Conservation (phyloP, 1,140 invertebrate genomes). For the Brachionus rubens region DNA sequence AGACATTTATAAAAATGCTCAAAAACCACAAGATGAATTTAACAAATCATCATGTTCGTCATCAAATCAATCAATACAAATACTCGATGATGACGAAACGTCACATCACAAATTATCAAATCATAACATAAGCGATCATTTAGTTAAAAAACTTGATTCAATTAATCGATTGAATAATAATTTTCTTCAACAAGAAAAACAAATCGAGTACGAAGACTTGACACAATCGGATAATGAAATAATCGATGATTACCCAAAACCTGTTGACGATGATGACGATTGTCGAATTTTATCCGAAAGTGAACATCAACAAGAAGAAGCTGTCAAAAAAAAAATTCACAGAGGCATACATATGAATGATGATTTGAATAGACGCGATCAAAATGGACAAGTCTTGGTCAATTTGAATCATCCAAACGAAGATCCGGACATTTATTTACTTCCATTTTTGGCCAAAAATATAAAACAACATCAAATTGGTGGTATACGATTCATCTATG, state of each 20-base stretch:
- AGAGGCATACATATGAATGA: slow-evolving; percentile 60
- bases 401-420: slow-evolving; percentile 90
- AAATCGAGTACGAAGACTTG: slow-evolving; percentile 9
- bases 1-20: slow-evolving; percentile 11
- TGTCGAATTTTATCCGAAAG: slow-evolving; percentile 25
- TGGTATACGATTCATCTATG: slow-evolving; percentile 89
- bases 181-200: slow-evolving; percentile 25
- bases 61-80: slow-evolving; percentile 6
- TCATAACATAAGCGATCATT: not conserved
- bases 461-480: slow-evolving; percentile 97
- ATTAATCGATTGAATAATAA: not conserved
- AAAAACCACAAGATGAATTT: not conserved
- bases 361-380: slow-evolving; percentile 83
- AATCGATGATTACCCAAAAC: not conserved
- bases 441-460: slow-evolving; percentile 81
- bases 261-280: slow-evolving; percentile 16
- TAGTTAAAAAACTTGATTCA: slow-evolving; percentile 13
- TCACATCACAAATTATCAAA: not conserved
- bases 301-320: slow-evolving; percentile 39
- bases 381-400: slow-evolving; percentile 83
- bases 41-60: not conserved
- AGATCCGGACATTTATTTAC: slow-evolving; percentile 87
- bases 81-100: not conserved
- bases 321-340: not conserved
- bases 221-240: not conserved